phyloP scores from a whole-genome alignment of 2,888 invertebrate genomes.

The Crematogaster levior region DNA sequence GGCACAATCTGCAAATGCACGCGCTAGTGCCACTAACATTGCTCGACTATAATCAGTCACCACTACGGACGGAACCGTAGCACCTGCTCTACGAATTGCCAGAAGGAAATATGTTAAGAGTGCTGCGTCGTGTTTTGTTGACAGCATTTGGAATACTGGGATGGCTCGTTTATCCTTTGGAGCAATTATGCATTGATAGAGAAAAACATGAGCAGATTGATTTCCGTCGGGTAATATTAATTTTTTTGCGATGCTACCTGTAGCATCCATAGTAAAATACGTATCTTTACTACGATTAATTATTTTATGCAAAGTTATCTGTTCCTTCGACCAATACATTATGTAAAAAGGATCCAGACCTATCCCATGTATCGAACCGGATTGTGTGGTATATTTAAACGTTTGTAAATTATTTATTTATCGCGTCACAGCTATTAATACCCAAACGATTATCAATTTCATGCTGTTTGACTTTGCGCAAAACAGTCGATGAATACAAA shows the following conservation, averaged over 20 bases:
- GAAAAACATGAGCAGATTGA: constrained; percentile 48
- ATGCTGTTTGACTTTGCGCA: constrained; percentile 58
- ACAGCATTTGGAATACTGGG: constrained; percentile 63
- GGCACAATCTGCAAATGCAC: background rate
- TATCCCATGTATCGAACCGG: constrained; percentile 37
- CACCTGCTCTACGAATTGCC: background rate
- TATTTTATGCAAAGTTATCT: constrained; percentile 41
- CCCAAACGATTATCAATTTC: constrained; percentile 53
- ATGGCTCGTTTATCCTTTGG: background rate
- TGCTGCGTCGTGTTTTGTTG: constrained; percentile 40
- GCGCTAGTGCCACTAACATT: background rate
- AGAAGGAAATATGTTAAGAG: background rate
- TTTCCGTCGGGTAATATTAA: background rate
- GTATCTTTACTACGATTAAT: background rate
- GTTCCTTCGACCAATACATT: constrained; percentile 58
- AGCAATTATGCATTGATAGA: constrained; percentile 59
- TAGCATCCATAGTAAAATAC: constrained; percentile 51
- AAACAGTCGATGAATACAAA: constrained; percentile 32
- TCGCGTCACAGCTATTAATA: constrained; percentile 8
- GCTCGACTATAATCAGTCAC: background rate
- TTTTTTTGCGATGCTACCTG: constrained; percentile 14
- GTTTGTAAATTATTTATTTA: constrained; percentile 54
- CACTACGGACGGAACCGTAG: background rate
- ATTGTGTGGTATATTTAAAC: constrained; percentile 29
- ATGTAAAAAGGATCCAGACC: constrained; percentile 57